Base-by-base conservation (phyloP, 37 sponge, comb jelly and placozoan genomes). In the Theonella swinhoei region DNA sequence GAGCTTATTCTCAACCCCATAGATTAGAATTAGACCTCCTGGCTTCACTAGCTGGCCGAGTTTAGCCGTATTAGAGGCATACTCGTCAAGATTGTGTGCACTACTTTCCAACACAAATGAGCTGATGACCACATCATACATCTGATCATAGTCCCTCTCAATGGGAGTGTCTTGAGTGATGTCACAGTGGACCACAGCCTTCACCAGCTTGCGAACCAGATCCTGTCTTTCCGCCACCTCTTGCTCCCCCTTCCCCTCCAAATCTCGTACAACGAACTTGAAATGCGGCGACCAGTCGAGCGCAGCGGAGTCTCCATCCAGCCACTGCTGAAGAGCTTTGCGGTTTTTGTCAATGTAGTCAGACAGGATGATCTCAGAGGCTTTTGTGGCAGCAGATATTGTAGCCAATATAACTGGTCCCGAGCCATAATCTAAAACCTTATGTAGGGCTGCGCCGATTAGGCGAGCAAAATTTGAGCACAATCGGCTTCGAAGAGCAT, bases 161-260 rank as follows among this genome's bases (percentile, higher is more conserved):
- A 86, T 70, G 0, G 73, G 73, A 39, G 60, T 64, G 36, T 70
- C 73, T 28, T 70, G 33, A 23, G n/a, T 72, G 1, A 70, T 39
- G 34, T 86, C 86, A 71, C 79, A 86, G 0, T 78, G 73, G 32
- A 86, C 86, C 19, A 78, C 77, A 54, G 79, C 79, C 61, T 86
- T 86, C 0, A 86, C 73, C 26, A 60, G 0, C 0, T 62, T 61
- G 20, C 86, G 72, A 24, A 86, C 29, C 0, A 36, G 30, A 23
- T 69, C 64, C 42, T 78, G 37, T 59, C 86, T 37, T 30, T 70
- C 65, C 26, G 34, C 32, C 0, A 86, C 73, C 25, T 62, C 76
- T 11, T 74, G 17, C 29, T 81, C 68, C 20, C 38, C 30, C 39
- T 71, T 71, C 22, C 83, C 76, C 60, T 88, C 88, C 3, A 88